Base-by-base conservation (phyloP, 35 echinoderm and acorn worm genomes). In the Diadema setosum region DNA sequence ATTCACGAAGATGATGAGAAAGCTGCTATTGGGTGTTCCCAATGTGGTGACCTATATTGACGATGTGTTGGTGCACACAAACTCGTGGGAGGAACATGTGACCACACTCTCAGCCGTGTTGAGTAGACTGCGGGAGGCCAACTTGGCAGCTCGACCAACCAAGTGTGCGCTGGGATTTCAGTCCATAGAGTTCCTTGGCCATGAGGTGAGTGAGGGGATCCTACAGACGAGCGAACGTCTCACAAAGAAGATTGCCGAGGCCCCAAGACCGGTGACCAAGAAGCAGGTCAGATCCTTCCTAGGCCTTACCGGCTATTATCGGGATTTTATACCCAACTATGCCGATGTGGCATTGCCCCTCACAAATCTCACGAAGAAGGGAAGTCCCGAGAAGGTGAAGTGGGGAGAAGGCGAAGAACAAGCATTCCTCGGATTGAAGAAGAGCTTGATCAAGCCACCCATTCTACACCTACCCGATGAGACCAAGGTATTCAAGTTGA, bases 31-130 rank as follows among this genome's bases (percentile, higher is more conserved):
- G n/a, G n/a, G n/a, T n/a, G 29, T 46, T 14, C 5, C 11, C 15
- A 39, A 59, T 2, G 86, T 88, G 11, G 70, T 55, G 0, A 88
- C 78, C 35, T 95, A 91, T 42, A 95, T 91, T 34, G 82, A 91
- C 87, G 88, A 91, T 82, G 46, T 94, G 11, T 30, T 65, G 5
- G 80, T 89, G 0, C 73, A 81, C 45, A 83, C 48, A 40, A 21
- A 70, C 0, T 32, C 74, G 21, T 87, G 82, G 50, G 75, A 86
- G 24, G 83, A 91, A 56, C 89, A 95, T 70, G 31, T 92, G 33
- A 8, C 18, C 11, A 46, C 86, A 82, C 3, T 95, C 5, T 17
- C 5, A 23, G 26, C 30, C n/a, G n/a, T n/a, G n/a, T n/a, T n/a
- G n/a, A n/a, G n/a, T n/a, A n/a, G n/a, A n/a, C n/a, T n/a, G n/a